Conservation (phyloP, 1,140 invertebrate species). For the Philotrypesis tridentata region DNA sequence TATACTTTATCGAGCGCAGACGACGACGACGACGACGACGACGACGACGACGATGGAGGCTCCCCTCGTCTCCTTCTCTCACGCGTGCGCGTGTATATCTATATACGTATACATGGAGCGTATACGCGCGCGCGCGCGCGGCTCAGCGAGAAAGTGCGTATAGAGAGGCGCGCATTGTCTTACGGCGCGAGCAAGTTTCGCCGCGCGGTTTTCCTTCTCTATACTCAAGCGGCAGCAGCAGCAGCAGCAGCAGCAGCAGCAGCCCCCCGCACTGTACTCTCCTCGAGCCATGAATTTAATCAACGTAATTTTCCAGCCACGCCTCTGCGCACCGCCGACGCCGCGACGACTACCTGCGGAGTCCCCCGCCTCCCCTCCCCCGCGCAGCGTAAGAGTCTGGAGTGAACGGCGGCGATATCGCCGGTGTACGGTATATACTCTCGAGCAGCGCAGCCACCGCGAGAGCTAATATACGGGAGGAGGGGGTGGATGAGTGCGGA, state of each 20-base stretch:
- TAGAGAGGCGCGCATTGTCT: constrained; percentile 58
- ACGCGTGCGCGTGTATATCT: neutral
- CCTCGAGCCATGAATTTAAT: constrained; percentile 63
- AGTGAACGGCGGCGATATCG: constrained; percentile 20
- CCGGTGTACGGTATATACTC: neutral
- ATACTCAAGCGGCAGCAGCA: no score
- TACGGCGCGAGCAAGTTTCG: constrained; percentile 56
- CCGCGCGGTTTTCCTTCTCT: constrained; percentile 32
- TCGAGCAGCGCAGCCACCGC: neutral
- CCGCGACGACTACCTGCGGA: constrained; percentile 7
- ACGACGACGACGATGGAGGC: no score
- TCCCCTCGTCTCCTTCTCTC: neutral
- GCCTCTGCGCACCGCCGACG: constrained; percentile 49
- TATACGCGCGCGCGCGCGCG: no score
- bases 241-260: no score
- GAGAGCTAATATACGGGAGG: constrained; percentile 25
- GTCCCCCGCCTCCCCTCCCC: neutral
- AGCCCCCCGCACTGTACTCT: neutral
- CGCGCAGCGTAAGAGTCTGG: neutral
- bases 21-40: no score
- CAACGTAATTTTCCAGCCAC: constrained; percentile 66
- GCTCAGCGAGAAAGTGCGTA: neutral
- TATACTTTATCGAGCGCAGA: constrained; percentile 48
- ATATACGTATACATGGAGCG: neutral
- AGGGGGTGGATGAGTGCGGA: neutral